Evolutionary conservation across 2,113 vertebrate genomes (phyloP).

Genomic region (Sylvicapra grimmia): DNA sequence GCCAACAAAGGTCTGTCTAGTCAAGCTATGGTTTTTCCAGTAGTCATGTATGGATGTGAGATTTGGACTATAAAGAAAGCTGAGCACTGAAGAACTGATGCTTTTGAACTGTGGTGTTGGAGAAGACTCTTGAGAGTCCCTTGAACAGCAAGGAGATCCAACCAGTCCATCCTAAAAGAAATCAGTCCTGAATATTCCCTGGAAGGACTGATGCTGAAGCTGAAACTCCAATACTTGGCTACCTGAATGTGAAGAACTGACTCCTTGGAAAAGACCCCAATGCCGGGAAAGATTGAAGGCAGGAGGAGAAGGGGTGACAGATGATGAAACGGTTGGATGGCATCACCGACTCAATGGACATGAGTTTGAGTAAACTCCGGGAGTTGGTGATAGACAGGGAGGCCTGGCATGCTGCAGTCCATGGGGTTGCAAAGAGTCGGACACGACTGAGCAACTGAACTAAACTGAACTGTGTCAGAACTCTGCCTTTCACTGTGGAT

Average conservation of each 20-base stretch:
- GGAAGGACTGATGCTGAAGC: background rate
- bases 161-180: background rate
- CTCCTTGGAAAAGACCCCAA: background rate
- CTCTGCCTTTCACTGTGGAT: background rate
- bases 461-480: background rate
- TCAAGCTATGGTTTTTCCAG: background rate
- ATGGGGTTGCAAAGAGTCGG: background rate
- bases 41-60: background rate
- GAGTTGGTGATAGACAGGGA: background rate
- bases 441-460: accelerated
- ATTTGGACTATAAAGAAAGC: background rate
- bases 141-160: background rate
- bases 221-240: background rate
- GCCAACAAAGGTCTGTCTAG: background rate
- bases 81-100: background rate
- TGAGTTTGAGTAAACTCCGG: background rate
- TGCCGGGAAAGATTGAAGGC: background rate
- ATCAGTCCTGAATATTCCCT: background rate
- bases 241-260: accelerated
- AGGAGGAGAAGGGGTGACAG: background rate
- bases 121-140: background rate
- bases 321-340: background rate
- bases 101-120: background rate
- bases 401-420: background rate
- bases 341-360: background rate